Percentiles rank a stretch among this genome's conserved stretches.
phyloP scores from a whole-genome alignment of 2,797 vertebrate genomes.

The Microctenopoma steveboyesi region DNA sequence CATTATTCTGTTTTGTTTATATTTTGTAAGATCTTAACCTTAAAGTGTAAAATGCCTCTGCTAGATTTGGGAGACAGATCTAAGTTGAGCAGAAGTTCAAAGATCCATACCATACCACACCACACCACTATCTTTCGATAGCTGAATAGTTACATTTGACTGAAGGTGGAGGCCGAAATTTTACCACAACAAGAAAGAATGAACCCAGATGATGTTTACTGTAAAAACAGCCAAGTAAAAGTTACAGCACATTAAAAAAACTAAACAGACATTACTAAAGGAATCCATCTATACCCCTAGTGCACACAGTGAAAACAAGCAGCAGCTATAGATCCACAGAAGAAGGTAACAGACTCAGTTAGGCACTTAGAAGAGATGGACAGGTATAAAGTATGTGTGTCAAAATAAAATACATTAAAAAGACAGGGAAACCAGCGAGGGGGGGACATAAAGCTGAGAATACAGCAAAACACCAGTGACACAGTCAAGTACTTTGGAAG shows the following conservation, averaged over 20 bases:
- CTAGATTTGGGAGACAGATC: too few species aligned
- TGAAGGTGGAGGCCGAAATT: too few species aligned
- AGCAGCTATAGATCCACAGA: constrained; percentile 30
- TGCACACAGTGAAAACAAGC: constrained; percentile 38
- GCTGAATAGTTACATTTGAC: too few species aligned
- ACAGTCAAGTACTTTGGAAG: constrained; percentile 58
- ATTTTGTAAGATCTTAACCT: too few species aligned
- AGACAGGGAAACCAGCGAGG: constrained; percentile 12
- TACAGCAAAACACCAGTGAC: constrained; percentile 16
- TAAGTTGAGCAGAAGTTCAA: too few species aligned
- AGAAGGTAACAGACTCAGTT: constrained; percentile 37
- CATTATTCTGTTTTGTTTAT: too few species aligned
- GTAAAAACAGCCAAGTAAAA: constrained; percentile 71
- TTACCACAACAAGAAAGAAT: neutral
- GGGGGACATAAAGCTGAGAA: neutral
- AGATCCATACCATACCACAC: too few species aligned
- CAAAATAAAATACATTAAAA: constrained; percentile 44
- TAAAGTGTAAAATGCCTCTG: too few species aligned
- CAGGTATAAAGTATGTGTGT: constrained; percentile 5
- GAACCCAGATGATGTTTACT: constrained; percentile 68
- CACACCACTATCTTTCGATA: too few species aligned
- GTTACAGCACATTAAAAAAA: constrained; percentile 52
- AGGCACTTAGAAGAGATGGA: constrained; percentile 66
- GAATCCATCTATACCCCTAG: constrained; percentile 48
- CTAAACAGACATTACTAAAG: constrained; percentile 25